Base-by-base conservation (phyloP, 2,888 invertebrate species). In the Hedychridium roseum region DNA sequence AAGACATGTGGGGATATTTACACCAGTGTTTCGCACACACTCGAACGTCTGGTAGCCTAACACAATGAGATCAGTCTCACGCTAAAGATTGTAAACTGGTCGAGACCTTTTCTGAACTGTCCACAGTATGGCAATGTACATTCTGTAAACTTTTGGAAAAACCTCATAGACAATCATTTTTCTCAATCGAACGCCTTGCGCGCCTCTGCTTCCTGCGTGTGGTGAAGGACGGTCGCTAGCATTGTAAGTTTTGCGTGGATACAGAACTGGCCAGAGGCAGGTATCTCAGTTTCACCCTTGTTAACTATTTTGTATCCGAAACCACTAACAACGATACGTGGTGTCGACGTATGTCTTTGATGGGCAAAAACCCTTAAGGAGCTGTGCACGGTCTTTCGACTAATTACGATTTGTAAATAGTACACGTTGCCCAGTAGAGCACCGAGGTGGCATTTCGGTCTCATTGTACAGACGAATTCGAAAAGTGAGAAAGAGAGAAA, bases 261-360 rank as follows among this genome's bases (percentile, higher is more conserved):
- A 78, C 78, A 79, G 79, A 79, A 78, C 73, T 77, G 76, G 79
- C 79, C 79, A 76, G 76, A 75, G 79, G 79, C 79, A 79, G 79
- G 79, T 79, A 79, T 79, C 79, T 76, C 70, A 70, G 68, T 69
- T 68, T 66, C 34, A 35, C 43, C 42, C 51, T 45, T 42, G 50
- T 56, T n/a, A 53, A 56, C 43, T 50, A 53, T 18, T 51, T 44
- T 41, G 37, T 36, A 44, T 50, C 28, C 40, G 50, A 51, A 23
- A 23, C 5, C 43, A 58, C 68, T 70, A 70, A 71, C 68, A 66
- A 54, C 50, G 40, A 52, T 43, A 53, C 15, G 41, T 45, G 45
- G 39, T 52, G 21, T 48, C 37, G 41, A 49, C 16, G 44, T 59
- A 31, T 38, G 35, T 46, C 17, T 31, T 23, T 9, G 11, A 36